These are phyloP conservation scores for Stramonita haemastoma DNA, from an alignment of 2,888 invertebrate genomes.

Conservation along the genomic window DNA sequence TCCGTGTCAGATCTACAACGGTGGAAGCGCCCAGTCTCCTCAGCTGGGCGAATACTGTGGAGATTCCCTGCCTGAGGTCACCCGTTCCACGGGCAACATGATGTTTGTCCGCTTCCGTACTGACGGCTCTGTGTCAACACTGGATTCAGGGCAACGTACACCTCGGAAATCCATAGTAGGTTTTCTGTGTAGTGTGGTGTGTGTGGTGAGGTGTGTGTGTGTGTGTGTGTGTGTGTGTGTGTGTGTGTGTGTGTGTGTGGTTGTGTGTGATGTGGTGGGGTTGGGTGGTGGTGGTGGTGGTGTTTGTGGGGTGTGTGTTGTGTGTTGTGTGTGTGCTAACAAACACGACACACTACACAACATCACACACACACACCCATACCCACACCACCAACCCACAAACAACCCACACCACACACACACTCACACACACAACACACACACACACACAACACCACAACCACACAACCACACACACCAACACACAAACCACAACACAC, in stretches of 20 bases:
- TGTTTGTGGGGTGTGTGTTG: not conserved
- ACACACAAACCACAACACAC: too few species aligned
- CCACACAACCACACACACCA: too few species aligned
- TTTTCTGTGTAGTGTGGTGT: not conserved
- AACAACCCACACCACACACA: too few species aligned
- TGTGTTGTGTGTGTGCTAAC: not conserved
- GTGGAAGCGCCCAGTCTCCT: conserved; percentile 88
- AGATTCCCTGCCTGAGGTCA: conserved; percentile 81
- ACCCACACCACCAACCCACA: too few species aligned
- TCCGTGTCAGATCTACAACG: conserved; percentile 83
- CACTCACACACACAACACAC: too few species aligned
- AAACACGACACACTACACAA: too few species aligned
- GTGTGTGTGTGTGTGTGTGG: conserved; percentile 22
- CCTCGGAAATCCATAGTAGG: conserved; percentile 51
- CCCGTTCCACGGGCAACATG: conserved; percentile 80
- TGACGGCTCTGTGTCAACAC: conserved; percentile 80
- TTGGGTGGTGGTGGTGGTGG: not conserved
- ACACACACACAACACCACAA: too few species aligned
- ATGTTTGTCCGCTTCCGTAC: conserved; percentile 80
- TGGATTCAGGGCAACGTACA: conserved; percentile 83
- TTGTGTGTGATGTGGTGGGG: not conserved
- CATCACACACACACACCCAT: too few species aligned
- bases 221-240: not conserved
- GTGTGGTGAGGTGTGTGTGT: not conserved
- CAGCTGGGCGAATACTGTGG: conserved; percentile 90